These are phyloP conservation scores for Amphiprion clarkii DNA, from an alignment of 2,797 vertebrate genomes.

Conservation along the genomic window DNA sequence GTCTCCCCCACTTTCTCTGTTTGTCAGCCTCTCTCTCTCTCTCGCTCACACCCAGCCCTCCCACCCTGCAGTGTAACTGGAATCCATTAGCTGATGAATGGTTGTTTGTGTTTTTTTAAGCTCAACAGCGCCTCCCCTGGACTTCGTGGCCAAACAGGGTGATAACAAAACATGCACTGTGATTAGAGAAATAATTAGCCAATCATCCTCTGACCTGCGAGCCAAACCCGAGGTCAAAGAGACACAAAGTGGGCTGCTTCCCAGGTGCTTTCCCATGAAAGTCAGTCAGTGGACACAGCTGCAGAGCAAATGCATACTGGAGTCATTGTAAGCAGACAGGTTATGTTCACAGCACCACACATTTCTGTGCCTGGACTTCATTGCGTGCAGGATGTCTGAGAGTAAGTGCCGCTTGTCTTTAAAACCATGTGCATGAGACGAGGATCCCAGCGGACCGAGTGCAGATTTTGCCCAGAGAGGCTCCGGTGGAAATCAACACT, in stretches of 20 bases:
- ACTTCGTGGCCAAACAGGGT: constrained; percentile 41
- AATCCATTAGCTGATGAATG: constrained; percentile 77
- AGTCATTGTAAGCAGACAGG: constrained; percentile 60
- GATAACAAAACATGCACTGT: constrained; percentile 70
- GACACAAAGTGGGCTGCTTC: constrained; percentile 44
- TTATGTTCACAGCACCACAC: constrained; percentile 39
- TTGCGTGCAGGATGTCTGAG: not conserved
- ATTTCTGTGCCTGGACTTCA: not conserved
- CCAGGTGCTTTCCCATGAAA: constrained; percentile 77
- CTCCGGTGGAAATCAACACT: constrained; percentile 74
- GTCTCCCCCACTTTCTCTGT: constrained; percentile 30
- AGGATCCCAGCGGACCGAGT: constrained; percentile 44
- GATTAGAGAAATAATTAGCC: constrained; percentile 78
- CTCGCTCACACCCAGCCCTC: constrained; percentile 22
- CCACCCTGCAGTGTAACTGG: constrained; percentile 60
- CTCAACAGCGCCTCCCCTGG: constrained; percentile 72
- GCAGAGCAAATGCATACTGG: constrained; percentile 44
- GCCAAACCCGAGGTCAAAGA: constrained; percentile 71
- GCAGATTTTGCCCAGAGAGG: constrained; percentile 57
- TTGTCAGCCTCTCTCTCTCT: constrained; percentile 13
- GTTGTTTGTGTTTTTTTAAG: constrained; percentile 78
- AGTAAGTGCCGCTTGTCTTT: not conserved
- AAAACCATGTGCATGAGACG: constrained; percentile 1
- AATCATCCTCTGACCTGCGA: constrained; percentile 64
- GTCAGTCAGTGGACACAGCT: constrained; percentile 45